These are phyloP conservation scores for Penaeus vannamei DNA, from an alignment of 1,140 invertebrate genomes.

Conservation along the genomic window DNA sequence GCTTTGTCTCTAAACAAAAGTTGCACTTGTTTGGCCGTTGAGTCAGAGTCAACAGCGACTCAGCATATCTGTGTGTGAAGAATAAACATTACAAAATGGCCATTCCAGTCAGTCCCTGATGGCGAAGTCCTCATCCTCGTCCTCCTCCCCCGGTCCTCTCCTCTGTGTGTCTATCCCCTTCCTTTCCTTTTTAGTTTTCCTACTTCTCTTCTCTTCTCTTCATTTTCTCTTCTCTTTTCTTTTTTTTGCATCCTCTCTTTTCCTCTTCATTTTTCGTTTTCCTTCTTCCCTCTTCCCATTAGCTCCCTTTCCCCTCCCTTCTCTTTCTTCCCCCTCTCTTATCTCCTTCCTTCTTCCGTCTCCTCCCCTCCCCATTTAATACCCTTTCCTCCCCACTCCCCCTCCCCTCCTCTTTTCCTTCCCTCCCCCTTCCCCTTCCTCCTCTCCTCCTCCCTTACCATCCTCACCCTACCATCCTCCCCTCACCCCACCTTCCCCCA, in stretches of 20 bases:
- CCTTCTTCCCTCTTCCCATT: background rate
- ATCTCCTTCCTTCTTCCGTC: background rate
- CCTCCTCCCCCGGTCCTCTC: background rate
- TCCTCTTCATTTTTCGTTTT: background rate
- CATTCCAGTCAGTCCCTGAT: slow-evolving; percentile 24
- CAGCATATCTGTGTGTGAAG: slow-evolving; percentile 60
- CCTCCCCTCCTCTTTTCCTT: background rate
- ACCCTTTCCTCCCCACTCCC: background rate
- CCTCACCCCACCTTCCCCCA: background rate
- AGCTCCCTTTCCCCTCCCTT: too few relatives aligned
- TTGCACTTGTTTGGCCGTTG: slow-evolving; percentile 59
- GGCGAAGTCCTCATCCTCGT: background rate
- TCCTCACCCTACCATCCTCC: too few relatives aligned
- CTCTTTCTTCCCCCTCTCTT: background rate
- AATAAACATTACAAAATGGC: slow-evolving; percentile 61
- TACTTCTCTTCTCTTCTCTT: background rate
- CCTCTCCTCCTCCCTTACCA: background rate
- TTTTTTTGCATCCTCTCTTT: background rate
- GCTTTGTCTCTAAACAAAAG: slow-evolving; percentile 60
- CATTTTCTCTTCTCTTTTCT: background rate
- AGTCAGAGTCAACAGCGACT: slow-evolving; percentile 61
- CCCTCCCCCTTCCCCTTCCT: background rate
- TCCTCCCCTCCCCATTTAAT: too few relatives aligned
- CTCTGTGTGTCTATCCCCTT: background rate
- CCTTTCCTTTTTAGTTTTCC: background rate